A percentile compares a stretch with the other conserved stretches of the same genome.
Evolutionary conservation across 2,888 invertebrate genomes (phyloP).

Genomic region (Plagiodera versicolora): DNA sequence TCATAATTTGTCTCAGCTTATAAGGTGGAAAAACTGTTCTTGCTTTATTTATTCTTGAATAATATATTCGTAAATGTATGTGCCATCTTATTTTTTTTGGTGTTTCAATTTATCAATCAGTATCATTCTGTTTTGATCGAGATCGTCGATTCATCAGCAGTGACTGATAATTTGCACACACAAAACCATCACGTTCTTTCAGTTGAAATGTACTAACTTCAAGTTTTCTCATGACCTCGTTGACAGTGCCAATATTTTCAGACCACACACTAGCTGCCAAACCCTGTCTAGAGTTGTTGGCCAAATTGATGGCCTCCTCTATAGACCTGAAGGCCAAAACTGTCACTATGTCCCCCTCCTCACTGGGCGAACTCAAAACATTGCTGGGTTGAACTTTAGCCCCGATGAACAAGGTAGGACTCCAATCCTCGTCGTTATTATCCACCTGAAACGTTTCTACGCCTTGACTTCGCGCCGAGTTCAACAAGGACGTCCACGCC

Average conservation of each 20-base stretch:
- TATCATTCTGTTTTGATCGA: too few species aligned
- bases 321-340: constrained; percentile 58
- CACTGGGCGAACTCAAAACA: constrained; percentile 35
- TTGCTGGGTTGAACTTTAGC: constrained; percentile 40
- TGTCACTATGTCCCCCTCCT: constrained; percentile 46
- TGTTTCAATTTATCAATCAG: too few species aligned
- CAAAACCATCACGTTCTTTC: too few species aligned
- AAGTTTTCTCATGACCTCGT: constrained; percentile 58
- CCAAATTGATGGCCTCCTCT: constrained; percentile 59
- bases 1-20: too few species aligned
- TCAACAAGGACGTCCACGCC: constrained; percentile 37
- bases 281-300: constrained; percentile 59
- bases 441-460: constrained; percentile 42
- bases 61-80: too few species aligned
- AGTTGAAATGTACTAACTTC: constrained; percentile 51
- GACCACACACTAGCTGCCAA: constrained; percentile 61
- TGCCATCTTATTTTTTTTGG: too few species aligned
- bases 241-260: constrained; percentile 58
- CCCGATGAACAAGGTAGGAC: constrained; percentile 45
- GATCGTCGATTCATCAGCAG: too few species aligned
- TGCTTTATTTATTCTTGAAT: too few species aligned
- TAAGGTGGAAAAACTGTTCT: too few species aligned
- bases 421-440: constrained; percentile 38
- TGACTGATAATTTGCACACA: too few species aligned
- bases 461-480: constrained; percentile 40